Percentiles rank a stretch among this genome's conserved stretches.
Conservation (phyloP, 1,140 invertebrate genomes). For the Anoplolepis gracilipes region DNA sequence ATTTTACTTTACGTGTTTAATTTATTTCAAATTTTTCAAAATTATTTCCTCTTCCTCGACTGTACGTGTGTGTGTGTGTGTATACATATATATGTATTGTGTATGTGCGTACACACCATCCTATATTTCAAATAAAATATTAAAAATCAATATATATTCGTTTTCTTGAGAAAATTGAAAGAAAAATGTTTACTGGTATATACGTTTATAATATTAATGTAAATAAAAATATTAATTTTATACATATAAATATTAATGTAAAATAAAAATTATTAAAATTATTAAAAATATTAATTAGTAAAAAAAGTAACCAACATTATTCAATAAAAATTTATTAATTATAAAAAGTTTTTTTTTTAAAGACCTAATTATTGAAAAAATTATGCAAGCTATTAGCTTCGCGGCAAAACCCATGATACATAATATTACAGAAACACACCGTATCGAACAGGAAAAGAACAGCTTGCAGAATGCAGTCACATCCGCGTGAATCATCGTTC, state of each 20-base stretch:
- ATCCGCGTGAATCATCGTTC: conserved; percentile 69
- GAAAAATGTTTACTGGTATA: too few species aligned
- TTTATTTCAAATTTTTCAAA: not conserved
- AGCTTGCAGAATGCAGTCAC: conserved; percentile 51
- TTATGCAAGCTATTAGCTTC: conserved; percentile 1
- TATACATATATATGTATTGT: too few species aligned
- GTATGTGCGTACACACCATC: too few species aligned
- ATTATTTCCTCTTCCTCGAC: not conserved
- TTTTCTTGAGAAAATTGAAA: too few species aligned
- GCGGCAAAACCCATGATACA: conserved; percentile 67
- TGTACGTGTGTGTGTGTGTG: too few species aligned
- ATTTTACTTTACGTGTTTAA: not conserved
- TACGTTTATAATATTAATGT: not conserved
- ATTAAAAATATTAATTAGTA: not conserved
- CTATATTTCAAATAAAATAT: too few species aligned
- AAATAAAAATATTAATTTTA: not conserved
- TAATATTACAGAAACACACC: conserved; percentile 27
- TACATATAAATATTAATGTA: not conserved
- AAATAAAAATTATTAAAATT: not conserved
- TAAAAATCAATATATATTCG: too few species aligned
- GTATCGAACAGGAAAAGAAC: conserved; percentile 45
- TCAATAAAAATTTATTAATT: not conserved
- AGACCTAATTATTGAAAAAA: not conserved
- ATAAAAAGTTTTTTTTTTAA: not conserved
- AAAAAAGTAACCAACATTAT: not conserved